Base-by-base conservation (phyloP, 1,140 invertebrate species). In the Ostrea edulis region DNA sequence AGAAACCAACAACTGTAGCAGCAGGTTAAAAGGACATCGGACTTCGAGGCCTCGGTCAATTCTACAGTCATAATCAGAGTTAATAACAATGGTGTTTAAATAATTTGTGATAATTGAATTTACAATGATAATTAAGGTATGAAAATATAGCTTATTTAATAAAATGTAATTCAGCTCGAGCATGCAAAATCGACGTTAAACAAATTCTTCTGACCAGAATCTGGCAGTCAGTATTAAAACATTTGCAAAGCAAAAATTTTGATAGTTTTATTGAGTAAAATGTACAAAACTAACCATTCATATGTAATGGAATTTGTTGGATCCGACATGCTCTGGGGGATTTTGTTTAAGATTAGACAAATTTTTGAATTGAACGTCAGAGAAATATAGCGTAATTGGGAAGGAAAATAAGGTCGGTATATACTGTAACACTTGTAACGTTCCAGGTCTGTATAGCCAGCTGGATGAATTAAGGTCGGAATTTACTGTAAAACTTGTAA, bases 141-240 rank as follows among this genome's bases (percentile, higher is more conserved):
- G 9, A 25, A 9, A 14, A 35, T 77, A 35, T 29, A 29, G 25
- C 68, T 77, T 77, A 17, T 77, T 77, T 77, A 77, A 77, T 29
- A 77, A 77, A 77, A 8, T 12, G 14, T 9, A 29, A 35, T 77
- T 35, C 29, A 35, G 22, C 68, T 35, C 25, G 68, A 77, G 68
- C 68, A 77, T 77, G 68, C 68, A 77, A 77, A 77, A 77, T 77
- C 68, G 68, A 77, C 9, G 68, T 29, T 77, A 77, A 77, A 77
- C 22, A 77, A 29, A 14, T 77, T 11, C 29, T 22, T 25, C 14
- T 29, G n/a, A 20, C 9, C 11, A 29, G 11, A 25, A 17, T 62
- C 29, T 77, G 8, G 14, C 14, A 77, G 29, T 29, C 4, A 77
- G n/a, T n/a, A 77, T 77, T 77, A 77, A 77, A 77, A 77, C 35